These are phyloP conservation scores for Cryptus viduatorius DNA, from an alignment of 2,888 invertebrate genomes.

Conservation along the genomic window DNA sequence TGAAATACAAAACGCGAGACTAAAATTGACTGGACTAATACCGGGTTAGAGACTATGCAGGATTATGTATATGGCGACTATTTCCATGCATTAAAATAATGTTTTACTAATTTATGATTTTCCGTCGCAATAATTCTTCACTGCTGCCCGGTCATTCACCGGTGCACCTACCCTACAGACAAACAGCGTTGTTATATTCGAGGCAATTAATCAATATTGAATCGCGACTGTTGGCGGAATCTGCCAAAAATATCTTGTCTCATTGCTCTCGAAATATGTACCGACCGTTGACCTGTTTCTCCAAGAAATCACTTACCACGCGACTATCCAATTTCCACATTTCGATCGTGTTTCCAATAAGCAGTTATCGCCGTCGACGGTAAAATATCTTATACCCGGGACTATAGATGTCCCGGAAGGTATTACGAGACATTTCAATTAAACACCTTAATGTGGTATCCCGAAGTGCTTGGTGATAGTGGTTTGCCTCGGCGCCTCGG, in stretches of 20 bases:
- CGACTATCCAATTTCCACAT: background rate
- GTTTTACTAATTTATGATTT: too few relatives aligned
- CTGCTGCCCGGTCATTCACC: too few relatives aligned
- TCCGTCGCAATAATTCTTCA: too few relatives aligned
- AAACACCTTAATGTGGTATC: slow-evolving; percentile 58
- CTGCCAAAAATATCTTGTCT: background rate
- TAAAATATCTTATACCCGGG: background rate
- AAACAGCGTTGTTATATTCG: too few relatives aligned
- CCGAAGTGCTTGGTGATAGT: slow-evolving; percentile 2
- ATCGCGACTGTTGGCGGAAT: too few relatives aligned
- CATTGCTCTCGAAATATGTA: background rate
- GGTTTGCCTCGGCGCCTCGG: slow-evolving; percentile 11
- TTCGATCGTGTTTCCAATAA: background rate
- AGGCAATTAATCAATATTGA: too few relatives aligned
- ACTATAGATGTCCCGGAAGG: slow-evolving; percentile 25
- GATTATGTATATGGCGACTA: too few relatives aligned
- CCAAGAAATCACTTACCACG: background rate
- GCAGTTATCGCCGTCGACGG: background rate
- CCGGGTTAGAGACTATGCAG: too few relatives aligned
- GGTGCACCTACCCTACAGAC: too few relatives aligned
- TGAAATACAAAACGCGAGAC: too few relatives aligned
- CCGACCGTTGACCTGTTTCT: background rate
- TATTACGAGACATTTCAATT: slow-evolving; percentile 71
- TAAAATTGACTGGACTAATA: too few relatives aligned
- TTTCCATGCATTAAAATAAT: too few relatives aligned